Evolutionary conservation across 2,888 invertebrate genomes (phyloP), one percentile per base, ranked within the genome.

Genomic region (Stomorhina lunata): DNA sequence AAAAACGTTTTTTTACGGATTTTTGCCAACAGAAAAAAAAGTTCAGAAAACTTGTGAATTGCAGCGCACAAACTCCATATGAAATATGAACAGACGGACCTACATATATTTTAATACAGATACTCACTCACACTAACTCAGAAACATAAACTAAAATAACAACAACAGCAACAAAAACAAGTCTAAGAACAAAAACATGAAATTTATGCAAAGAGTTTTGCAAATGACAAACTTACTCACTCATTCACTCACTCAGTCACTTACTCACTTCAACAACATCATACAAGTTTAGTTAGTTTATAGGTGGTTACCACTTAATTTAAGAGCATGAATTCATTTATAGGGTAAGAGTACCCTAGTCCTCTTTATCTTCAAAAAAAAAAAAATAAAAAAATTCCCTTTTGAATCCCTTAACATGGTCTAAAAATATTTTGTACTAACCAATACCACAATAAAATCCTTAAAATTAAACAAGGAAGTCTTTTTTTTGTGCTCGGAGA

Each of bases 11-110:
- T 66, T 73, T 72, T 55, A 17, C 34, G 22, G 55, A 48, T 69
- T 69, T 73, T 68, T 71, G 61, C 72, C 61, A 77, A 77, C 61
- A 53, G 12, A 69, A 34, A 68, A 29, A 57, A 57, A 66, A 32
- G 37, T 79, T 79, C 45, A 57, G 32, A 48, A 20, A 73, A 65
- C 59, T 77, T 72, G 55, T 68, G 81, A 81, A 72, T 72, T 72
- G 75, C 65, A 82, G 82, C 68, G 61, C 75, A 75, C 65, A 82
- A 80, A 76, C 79, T 82, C 75, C 69, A 79, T 15, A 81, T 63
- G 22, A 48, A 69, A 69, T 17, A 22, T 29, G n/a, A n/a, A 50
- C 55, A 55, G 48, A 50, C 29, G 22, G 12, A 34, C 45, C 34
- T 4, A 27, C n/a, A 34, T 7, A 27, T n/a, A 63, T n/a, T n/a